Evolutionary conservation across 2,113 vertebrate genomes (phyloP), one percentile per base, ranked within the genome.

Genomic region (Bos indicus): DNA sequence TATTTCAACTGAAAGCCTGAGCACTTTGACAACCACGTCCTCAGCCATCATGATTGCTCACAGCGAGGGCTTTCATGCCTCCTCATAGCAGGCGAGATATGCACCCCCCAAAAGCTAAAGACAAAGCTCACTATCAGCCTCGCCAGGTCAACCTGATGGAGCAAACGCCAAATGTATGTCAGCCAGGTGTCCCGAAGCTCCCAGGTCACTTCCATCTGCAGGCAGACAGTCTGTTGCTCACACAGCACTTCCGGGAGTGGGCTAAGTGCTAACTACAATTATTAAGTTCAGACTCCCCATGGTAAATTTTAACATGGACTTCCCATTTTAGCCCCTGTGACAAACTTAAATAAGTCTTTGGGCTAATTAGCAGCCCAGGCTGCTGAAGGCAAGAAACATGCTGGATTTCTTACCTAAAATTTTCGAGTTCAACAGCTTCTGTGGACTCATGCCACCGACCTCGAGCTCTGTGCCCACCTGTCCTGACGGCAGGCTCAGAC

Each of bases 391-490:
- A 40, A 88, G 14, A 57, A 25, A 60, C 52, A 64, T 8, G 9
- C 17, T 25, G 13, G 15, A 62, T 81, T 93, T 95, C 98, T 97
- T 98, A 99, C 99, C 99, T 99, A 92, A 99, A 99, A 95, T 99
- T 99, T 94, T 99, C 99, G 98, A 99, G 99, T 95, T 99, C 99
- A 80, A 98, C 96, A 52, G 98, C 98, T 98, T 99, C 99, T 43
- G 83, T 98, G 97, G 95, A 98, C 96, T 98, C 92, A 54, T 98
- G 98, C 90, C 98, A 98, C 15, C 98, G 98, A 94, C 92, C 95
- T 83, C 6, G 97, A 62, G 56, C 97, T 86, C 96, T 98, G 90
- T 36, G 95, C 89, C 97, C 97, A 96, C 93, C 98, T 64, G 52
- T 74, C 97, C 98, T 98, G 94, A 97, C 43, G 93, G 98, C 1